Evolutionary conservation across 2,113 vertebrate genomes (phyloP), one percentile per base, ranked within the genome.

Genomic region (Siphamia tubifer): DNA sequence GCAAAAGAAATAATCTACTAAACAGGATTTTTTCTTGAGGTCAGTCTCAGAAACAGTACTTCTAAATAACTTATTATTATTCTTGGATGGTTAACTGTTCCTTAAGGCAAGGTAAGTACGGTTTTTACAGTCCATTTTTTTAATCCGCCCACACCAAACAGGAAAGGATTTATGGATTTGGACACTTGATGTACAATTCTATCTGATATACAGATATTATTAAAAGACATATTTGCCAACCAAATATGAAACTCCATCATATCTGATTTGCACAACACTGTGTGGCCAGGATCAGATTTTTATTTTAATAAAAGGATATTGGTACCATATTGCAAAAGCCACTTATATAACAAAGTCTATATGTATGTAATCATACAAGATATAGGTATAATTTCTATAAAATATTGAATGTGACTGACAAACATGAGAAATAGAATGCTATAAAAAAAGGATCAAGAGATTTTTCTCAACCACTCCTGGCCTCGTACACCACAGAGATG

Each of bases 161-260:
- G 38, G 4, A 57, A 23, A 49, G 2, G 47, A 20, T 54, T 54
- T 60, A 0, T 65, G 9, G 15, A 7, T 24, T 30, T 15, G 13
- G n/a, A 36, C 44, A n/a, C 31, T 5, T 10, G 5, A 30, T 23
- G 13, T 38, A 68, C 25, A 62, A 68, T 57, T 8, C 51, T 25
- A 52, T 67, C 25, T 63, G 49, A 69, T 32, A 38, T 10, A 40
- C 30, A 55, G 55, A 38, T 60, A 66, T 48, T 69, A 68, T 52
- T 52, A 49, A 38, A 65, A 49, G 24, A 35, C 10, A 55, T 19
- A 16, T 39, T 61, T 8, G 32, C 10, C 35, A 51, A 17, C 24
- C 6, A 0, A 2, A 16, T 12, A 56, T 21, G 20, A 62, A 53
- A 2, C 38, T 42, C n/a, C 4, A 10, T 58, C 36, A 24, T 28